Base-by-base conservation (phyloP, 2,113 vertebrate genomes). In the Nesoenas mayeri region DNA sequence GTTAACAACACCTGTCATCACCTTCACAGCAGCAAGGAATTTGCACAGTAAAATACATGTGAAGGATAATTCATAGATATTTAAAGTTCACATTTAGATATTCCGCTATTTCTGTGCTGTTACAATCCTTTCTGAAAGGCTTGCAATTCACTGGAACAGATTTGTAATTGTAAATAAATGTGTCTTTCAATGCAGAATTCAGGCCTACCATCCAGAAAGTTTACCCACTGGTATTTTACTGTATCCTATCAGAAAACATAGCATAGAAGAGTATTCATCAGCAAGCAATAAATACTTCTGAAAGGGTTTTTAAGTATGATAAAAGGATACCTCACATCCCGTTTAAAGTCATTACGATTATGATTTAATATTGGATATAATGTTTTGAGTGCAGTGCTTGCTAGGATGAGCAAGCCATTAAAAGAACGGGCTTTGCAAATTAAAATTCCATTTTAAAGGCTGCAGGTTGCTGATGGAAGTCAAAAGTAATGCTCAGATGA, bases 391-490 rank as follows among this genome's bases (percentile, higher is more conserved):
- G 66, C 57, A 73, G 44, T 73, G 62, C 57, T 91, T 88, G 36
- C 50, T 62, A 89, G 25, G 58, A 88, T 65, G 24, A 89, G 31
- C 29, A 89, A 82, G 69, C 62, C 74, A 61, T 77, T 93, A 82
- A 93, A 89, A 93, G 51, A 75, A 75, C 15, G 38, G n/a, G 34
- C 24, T 94, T 91, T 73, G 31, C 66, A 95, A 91, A 88, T 77
- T 88, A 83, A 86, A 90, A 88, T 75, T 95, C 88, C 53, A 20
- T 88, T 89, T 93, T 82, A 89, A 95, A 85, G 69, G 15, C 21
- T 85, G 24, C 29, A 93, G 83, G 58, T 85, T 94, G 79, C 58
- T 93, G 82, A 90, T 65, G 50, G 44, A 95, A 91, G 65, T 79
- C 44, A 90, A 94, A 93, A 96, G 48, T 74, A 84, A 88, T 60